Evolutionary conservation across 2,113 vertebrate genomes (phyloP).

Genomic region (Myxocyprinus asiaticus): DNA sequence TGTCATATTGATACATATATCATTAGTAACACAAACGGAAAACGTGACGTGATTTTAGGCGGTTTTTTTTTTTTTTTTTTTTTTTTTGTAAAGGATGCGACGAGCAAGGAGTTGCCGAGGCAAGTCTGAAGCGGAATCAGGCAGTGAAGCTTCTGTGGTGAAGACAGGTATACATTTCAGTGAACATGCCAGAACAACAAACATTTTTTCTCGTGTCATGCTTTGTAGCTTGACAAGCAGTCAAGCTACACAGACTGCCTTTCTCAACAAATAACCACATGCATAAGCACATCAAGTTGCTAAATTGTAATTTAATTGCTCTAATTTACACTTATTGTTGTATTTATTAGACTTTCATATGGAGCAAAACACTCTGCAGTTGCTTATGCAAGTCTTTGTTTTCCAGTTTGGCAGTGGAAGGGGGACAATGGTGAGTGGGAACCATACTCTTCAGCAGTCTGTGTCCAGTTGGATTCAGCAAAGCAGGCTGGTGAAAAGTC

Average conservation of each 20-base stretch:
- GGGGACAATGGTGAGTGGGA: slow-evolving; percentile 73
- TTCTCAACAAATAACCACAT: no score
- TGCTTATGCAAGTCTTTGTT: not conserved
- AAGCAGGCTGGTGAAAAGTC: slow-evolving; percentile 50
- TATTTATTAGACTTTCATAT: not conserved
- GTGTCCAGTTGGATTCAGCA: slow-evolving; percentile 65
- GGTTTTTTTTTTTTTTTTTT: not conserved
- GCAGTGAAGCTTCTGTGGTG: slow-evolving; percentile 31
- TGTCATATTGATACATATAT: not conserved
- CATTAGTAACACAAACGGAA: no score
- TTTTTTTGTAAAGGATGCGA: slow-evolving; percentile 59
- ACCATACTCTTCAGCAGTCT: slow-evolving; percentile 63
- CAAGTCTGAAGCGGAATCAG: slow-evolving; percentile 33
- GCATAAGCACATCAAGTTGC: not conserved
- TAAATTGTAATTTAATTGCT: no score
- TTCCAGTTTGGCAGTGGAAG: slow-evolving; percentile 79
- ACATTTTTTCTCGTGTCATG: not conserved
- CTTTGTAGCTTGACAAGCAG: no score
- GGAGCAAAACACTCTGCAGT: no score
- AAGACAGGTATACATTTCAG: slow-evolving; percentile 60
- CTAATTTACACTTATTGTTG: no score
- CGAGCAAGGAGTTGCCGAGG: slow-evolving; percentile 59
- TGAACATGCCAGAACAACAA: not conserved
- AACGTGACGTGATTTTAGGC: not conserved
- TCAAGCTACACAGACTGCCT: no score